Percentiles rank a stretch among this genome's conserved stretches.
Conservation (phyloP, 2,113 vertebrate species). For the Thamnaconus septentrionalis region DNA sequence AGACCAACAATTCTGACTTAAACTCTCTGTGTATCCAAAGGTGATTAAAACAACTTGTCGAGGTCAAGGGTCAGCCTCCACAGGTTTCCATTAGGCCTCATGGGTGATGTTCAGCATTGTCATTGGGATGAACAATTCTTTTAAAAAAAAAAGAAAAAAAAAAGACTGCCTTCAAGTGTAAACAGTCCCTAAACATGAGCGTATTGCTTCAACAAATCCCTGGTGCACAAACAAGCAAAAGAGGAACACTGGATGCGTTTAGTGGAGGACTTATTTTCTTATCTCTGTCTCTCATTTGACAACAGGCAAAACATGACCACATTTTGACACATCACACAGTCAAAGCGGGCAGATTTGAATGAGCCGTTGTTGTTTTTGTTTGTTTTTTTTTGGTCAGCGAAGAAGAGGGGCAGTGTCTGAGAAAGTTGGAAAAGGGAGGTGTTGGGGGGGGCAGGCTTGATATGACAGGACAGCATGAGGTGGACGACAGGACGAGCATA, state of each 20-base stretch:
- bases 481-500: constrained; percentile 59
- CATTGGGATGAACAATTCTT: no score
- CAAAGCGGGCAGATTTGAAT: neutral
- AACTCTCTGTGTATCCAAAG: no score
- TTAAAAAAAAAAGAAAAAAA: no score
- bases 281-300: neutral
- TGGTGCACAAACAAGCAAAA: neutral
- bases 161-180: no score
- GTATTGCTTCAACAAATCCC: no score
- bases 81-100: no score
- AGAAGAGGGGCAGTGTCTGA: constrained; percentile 1
- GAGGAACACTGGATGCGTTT: neutral
- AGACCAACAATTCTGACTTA: no score
- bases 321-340: neutral
- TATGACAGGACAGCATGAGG: constrained; percentile 26
- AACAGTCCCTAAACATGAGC: no score
- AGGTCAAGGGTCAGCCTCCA: no score
- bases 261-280: neutral
- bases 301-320: neutral
- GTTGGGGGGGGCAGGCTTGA: neutral
- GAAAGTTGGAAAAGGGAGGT: neutral
- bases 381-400: constrained; percentile 1
- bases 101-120: no score
- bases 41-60: no score
- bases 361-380: no score